phyloP scores from a whole-genome alignment of 2,797 vertebrate genomes.

The Clarias platycephalus region DNA sequence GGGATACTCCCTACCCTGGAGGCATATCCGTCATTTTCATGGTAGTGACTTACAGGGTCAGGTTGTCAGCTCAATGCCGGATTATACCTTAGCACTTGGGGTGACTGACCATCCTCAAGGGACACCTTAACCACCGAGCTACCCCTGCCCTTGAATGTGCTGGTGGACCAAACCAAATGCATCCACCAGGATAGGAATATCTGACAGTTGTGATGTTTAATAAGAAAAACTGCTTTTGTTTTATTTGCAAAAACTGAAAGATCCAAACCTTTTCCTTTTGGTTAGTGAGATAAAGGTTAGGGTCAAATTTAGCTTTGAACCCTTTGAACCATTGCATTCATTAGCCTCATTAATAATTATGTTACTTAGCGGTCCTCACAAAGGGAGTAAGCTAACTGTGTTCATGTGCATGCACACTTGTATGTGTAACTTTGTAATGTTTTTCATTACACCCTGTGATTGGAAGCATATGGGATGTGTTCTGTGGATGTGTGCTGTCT shows the following conservation, averaged over 20 bases:
- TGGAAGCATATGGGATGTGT: conserved; percentile 56
- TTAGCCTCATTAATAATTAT: not conserved
- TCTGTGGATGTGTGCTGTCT: conserved; percentile 49
- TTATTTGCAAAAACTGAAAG: not conserved
- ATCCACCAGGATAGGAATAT: not conserved
- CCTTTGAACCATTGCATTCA: not conserved
- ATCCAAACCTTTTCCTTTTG: not conserved
- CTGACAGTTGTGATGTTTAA: not conserved
- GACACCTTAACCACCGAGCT: no score
- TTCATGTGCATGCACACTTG: not conserved
- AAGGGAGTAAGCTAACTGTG: not conserved
- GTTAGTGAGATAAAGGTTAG: not conserved
- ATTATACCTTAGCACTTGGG: no score
- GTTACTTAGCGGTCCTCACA: not conserved
- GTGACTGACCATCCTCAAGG: no score
- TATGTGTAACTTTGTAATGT: conserved; percentile 35
- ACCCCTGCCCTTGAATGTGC: no score
- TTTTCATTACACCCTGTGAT: conserved; percentile 53
- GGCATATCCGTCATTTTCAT: no score
- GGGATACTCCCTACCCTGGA: no score
- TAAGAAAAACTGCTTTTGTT: not conserved
- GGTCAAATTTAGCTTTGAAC: not conserved
- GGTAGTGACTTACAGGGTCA: no score
- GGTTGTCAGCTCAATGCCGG: no score
- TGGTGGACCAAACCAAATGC: not conserved